These are phyloP conservation scores for Scaptomyza reducta DNA, from an alignment of 2,888 invertebrate genomes.

Conservation along the genomic window DNA sequence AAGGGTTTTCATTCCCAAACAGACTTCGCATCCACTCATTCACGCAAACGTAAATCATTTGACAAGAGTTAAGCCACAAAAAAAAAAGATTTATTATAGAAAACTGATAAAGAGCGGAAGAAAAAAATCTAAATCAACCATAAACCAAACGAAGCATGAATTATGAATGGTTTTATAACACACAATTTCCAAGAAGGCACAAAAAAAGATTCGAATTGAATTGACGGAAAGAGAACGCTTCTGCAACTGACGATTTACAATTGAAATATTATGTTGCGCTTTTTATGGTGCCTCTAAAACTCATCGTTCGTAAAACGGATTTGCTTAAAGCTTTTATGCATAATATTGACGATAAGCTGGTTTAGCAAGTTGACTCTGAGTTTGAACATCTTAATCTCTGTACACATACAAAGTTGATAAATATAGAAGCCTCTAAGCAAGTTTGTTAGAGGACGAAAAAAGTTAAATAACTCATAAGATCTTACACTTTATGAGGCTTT, in stretches of 20 bases:
- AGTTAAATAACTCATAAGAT: too few species aligned
- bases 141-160: conserved; percentile 24
- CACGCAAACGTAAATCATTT: conserved; percentile 19
- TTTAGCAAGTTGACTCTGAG: not conserved
- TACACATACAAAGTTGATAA: too few species aligned
- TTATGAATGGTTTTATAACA: conserved; percentile 15
- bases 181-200: not conserved
- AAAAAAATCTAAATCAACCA: conserved; percentile 3
- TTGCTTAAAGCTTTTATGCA: not conserved
- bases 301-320: not conserved
- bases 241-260: conserved; percentile 1
- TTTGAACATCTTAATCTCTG: not conserved
- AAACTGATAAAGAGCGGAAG: not conserved
- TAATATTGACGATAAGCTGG: not conserved
- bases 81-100: conserved; percentile 11
- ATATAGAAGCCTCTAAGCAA: too few species aligned
- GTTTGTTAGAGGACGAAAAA: too few species aligned
- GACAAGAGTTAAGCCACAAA: conserved; percentile 13
- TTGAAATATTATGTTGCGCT: conserved; percentile 1
- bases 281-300: not conserved
- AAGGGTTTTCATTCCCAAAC: conserved; percentile 32
- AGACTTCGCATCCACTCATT: conserved; percentile 15
- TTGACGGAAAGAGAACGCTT: too few species aligned
- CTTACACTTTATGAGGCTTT: too few species aligned
- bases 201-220: not conserved